phyloP scores from a whole-genome alignment of 2,113 vertebrate species.

The Hyperoodon ampullatus region DNA sequence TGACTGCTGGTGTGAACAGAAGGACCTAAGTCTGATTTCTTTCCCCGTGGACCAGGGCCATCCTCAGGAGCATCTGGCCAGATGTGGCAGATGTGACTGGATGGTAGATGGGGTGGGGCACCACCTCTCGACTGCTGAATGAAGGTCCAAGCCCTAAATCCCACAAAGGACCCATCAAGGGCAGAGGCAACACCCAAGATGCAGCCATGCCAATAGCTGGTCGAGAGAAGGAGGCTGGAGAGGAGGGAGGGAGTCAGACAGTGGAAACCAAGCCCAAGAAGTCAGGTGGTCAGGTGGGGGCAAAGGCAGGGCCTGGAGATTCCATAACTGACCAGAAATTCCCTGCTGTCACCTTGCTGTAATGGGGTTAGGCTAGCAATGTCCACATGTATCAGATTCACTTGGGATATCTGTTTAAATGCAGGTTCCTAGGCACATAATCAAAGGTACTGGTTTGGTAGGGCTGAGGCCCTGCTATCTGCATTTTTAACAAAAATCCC shows the following conservation, averaged over 20 bases:
- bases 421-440: neutral
- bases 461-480: neutral
- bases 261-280: neutral
- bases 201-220: neutral
- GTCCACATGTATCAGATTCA: neutral
- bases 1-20: neutral
- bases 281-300: neutral
- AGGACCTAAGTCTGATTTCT: neutral
- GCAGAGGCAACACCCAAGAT: neutral
- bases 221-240: neutral
- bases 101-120: neutral
- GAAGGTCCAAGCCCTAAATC: neutral
- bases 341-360: neutral
- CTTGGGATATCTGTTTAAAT: neutral
- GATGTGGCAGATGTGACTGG: neutral
- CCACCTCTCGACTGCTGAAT: neutral
- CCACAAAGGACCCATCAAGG: neutral
- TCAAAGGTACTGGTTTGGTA: neutral
- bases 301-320: neutral
- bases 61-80: neutral
- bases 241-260: accelerated
- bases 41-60: neutral
- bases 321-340: neutral
- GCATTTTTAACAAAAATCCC: neutral
- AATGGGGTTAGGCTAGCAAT: neutral